Evolutionary conservation across 2,113 vertebrate species (phyloP).

Genomic region (Elaphurus davidianus): DNA sequence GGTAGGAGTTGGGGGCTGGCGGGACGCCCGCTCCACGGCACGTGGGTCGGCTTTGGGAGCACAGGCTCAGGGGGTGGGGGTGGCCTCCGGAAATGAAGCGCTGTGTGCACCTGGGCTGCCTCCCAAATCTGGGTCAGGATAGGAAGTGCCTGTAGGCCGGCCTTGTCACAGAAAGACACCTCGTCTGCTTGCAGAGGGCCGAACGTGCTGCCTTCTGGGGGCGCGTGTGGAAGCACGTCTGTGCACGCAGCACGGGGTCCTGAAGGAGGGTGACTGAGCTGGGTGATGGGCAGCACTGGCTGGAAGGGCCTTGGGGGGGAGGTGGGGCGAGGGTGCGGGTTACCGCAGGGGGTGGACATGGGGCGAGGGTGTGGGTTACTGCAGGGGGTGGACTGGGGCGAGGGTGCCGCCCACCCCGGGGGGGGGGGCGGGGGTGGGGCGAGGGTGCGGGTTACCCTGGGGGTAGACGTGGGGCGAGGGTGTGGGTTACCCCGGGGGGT

Average conservation of each 20-base stretch:
- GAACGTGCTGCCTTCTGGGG: accelerated
- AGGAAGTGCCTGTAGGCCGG: accelerated
- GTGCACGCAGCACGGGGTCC: accelerated
- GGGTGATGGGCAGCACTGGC: accelerated
- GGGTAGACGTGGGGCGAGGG: too few species aligned
- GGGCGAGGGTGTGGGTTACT: too few species aligned
- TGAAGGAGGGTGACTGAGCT: too few species aligned
- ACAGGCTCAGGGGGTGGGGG: neutral
- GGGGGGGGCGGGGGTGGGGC: too few species aligned
- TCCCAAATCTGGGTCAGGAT: accelerated
- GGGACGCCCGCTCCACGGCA: neutral
- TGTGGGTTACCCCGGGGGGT: too few species aligned
- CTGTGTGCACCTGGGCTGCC: neutral
- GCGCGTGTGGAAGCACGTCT: accelerated
- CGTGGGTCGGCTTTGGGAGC: neutral
- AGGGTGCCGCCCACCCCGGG: too few species aligned
- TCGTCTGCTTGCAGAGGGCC: neutral
- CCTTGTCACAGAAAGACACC: accelerated
- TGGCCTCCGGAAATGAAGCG: accelerated
- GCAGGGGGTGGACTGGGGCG: too few species aligned
- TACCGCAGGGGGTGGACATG: too few species aligned
- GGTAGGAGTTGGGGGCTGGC: constrained; percentile 80
- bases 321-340: too few species aligned
- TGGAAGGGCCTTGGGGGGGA: neutral
- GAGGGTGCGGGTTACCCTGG: too few species aligned